phyloP scores from a whole-genome alignment of 2,113 vertebrate genomes.

The Macrotus californicus region DNA sequence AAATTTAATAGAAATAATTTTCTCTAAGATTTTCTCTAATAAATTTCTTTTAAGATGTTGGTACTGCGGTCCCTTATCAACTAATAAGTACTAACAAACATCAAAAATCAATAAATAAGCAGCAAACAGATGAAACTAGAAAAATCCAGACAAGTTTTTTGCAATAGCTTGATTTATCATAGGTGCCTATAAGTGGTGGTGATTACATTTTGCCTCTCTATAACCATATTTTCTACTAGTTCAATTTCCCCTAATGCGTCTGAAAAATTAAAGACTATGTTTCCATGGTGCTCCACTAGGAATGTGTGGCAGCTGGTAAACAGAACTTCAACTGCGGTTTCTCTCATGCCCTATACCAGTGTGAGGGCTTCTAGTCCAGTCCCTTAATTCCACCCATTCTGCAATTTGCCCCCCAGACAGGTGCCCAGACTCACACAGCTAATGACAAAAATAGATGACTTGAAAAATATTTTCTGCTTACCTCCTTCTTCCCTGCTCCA shows the following conservation, averaged over 20 bases:
- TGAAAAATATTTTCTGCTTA: background rate
- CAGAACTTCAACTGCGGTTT: background rate
- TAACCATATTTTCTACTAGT: background rate
- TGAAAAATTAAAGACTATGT: background rate
- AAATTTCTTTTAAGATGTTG: background rate
- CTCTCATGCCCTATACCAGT: background rate
- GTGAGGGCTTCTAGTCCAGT: background rate
- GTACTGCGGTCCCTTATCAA: background rate
- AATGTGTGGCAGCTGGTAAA: background rate
- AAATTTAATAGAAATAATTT: background rate
- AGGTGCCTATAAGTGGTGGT: background rate
- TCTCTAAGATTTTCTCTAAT: background rate
- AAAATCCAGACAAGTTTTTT: background rate
- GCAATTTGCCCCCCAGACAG: background rate
- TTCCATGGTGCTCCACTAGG: background rate
- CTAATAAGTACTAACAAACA: background rate
- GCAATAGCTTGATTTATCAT: background rate
- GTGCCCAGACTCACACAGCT: background rate
- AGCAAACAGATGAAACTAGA: background rate
- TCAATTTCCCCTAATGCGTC: background rate
- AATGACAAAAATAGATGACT: background rate
- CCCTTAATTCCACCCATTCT: background rate
- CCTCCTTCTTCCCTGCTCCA: background rate
- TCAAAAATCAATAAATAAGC: background rate
- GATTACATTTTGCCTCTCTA: background rate